Percentiles rank a stretch among this genome's conserved stretches.
Conservation (phyloP, 2,113 vertebrate genomes). For the Hippocampus comes region DNA sequence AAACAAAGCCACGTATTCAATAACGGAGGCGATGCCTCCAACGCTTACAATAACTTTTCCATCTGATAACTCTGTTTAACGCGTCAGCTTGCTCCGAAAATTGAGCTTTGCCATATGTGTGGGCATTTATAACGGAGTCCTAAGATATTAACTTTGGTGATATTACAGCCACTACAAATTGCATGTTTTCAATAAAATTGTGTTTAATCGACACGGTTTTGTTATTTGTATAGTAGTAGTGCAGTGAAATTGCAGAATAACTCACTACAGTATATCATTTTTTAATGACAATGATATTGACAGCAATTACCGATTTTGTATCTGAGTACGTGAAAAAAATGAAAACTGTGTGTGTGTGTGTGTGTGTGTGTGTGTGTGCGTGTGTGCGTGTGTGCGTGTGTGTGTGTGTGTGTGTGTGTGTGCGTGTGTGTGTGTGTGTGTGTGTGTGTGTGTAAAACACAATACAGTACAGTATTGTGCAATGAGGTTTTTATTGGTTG, state of each 20-base stretch:
- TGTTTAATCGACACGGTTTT: background rate
- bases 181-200: conserved; percentile 12
- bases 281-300: no score
- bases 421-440: no score
- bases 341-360: background rate
- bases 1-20: conserved; percentile 12
- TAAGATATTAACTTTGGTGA: conserved; percentile 16
- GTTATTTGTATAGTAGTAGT: background rate
- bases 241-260: no score
- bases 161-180: conserved; percentile 41
- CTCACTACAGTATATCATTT: background rate
- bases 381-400: no score
- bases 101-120: conserved; percentile 30
- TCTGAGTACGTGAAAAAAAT: background rate
- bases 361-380: no score
- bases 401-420: no score
- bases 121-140: conserved; percentile 39
- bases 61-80: conserved; percentile 33
- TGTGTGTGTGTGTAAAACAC: no score
- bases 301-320: no score
- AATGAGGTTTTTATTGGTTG: background rate
- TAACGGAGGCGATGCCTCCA: conserved; percentile 34
- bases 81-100: conserved; percentile 27
- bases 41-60: conserved; percentile 20
- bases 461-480: background rate